Percentiles rank a stretch among this genome's conserved stretches.
These are phyloP conservation scores for Pseudomyrmex concolor DNA, from an alignment of 1,140 invertebrate species.

Conservation along the genomic window DNA sequence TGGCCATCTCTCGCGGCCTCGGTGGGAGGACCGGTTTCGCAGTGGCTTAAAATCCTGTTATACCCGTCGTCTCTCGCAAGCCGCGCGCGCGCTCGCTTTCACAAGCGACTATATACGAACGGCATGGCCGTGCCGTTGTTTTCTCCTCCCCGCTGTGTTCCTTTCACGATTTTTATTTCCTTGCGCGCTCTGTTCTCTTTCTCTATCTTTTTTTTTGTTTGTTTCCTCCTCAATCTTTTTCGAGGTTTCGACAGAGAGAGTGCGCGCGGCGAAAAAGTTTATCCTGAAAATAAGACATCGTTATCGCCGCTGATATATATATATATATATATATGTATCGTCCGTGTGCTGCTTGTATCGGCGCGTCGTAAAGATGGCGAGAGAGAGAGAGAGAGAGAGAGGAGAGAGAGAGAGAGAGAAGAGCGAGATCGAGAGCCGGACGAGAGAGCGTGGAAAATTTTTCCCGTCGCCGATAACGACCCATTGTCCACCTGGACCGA, in stretches of 20 bases:
- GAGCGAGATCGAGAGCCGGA: constrained; percentile 13
- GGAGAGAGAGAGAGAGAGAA: background rate
- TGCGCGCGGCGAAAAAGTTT: constrained; percentile 35
- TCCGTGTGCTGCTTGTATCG: constrained; percentile 46
- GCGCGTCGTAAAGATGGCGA: constrained; percentile 49
- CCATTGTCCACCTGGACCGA: constrained; percentile 57
- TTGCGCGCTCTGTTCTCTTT: constrained; percentile 4
- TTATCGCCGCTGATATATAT: background rate
- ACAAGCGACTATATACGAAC: constrained; percentile 33
- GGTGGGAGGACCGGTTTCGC: constrained; percentile 76
- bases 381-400: constrained; percentile 5
- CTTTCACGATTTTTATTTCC: constrained; percentile 46
- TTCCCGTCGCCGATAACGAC: constrained; percentile 63
- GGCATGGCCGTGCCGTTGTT: constrained; percentile 38
- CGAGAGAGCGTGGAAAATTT: constrained; percentile 31
- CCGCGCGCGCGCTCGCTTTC: constrained; percentile 70
- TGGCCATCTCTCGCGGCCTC: constrained; percentile 54
- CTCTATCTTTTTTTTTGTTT: background rate
- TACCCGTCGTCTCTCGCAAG: constrained; percentile 55
- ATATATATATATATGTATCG: background rate
- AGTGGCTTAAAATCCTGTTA: constrained; percentile 76
- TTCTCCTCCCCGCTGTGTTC: background rate
- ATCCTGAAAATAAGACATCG: constrained; percentile 50
- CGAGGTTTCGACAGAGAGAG: background rate
- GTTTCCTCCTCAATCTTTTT: background rate